Evolutionary conservation across 2,113 vertebrate species (phyloP), one percentile per base, ranked within the genome.

Genomic region (Myanophis thanlyinensis): DNA sequence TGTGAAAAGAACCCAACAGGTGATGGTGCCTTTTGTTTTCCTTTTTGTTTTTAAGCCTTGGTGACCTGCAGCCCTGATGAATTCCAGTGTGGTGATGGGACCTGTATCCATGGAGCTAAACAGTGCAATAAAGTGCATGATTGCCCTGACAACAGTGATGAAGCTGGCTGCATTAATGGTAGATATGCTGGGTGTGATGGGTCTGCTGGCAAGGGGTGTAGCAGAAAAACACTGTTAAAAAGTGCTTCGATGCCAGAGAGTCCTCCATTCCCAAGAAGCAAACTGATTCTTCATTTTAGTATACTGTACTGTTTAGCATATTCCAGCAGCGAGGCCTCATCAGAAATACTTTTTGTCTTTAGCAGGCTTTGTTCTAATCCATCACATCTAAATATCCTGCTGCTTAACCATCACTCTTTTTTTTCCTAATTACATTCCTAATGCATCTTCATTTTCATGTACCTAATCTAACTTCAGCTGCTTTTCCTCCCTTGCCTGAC

Each of bases 31-130:
- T 88, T 22, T 15, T 52, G 20, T 51, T 35, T 85, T 62, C 44
- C 59, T 35, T 93, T 44, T 94, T 96, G 15, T 88, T 27, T 93
- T 95, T 20, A 97, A 99, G 98, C 98, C 30, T 93, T 98, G 95
- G 98, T 98, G 89, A 98, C 99, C 20, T 99, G 99, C 95, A 97
- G 94, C 25, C 99, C 98, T 0, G 99, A 99, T 92, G 98, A 99
- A 95, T 99, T 99, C 97, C 99, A 98, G 96, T 99, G 99, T 62
- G 98, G 98, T 0, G 98, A 99, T 18, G 99, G 99, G 30, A 98
- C 98, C 92, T 99, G 99, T 49, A 98, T 99, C 95, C 98, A 98
- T 0, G 98, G 98, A 49, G 97, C 97, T 94, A 99, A 98, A 95
- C 99, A 98, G 97, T 99, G 99, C 90, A 98, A 99, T 95, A 98